Conservation (phyloP, 2,888 invertebrate genomes). For the Agrilus mali region DNA sequence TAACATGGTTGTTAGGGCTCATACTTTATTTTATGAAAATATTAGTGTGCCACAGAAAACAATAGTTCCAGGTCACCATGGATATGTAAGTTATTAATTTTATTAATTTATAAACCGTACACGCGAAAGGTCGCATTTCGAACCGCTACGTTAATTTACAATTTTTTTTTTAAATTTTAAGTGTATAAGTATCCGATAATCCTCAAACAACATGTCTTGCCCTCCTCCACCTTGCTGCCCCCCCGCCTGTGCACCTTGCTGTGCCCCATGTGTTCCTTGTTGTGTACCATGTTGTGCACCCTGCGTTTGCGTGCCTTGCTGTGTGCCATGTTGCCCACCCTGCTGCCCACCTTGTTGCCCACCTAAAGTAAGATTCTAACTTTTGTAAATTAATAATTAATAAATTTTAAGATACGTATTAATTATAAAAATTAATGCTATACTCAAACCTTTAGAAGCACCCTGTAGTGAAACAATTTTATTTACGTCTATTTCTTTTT, state of each 20-base stretch:
- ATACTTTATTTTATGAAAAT: no score
- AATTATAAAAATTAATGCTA: no score
- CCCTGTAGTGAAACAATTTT: no score
- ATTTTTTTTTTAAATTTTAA: constrained; percentile 6
- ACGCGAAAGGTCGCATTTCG: not conserved
- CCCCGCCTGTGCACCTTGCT: constrained; percentile 11
- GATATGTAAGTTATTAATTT: constrained; percentile 3
- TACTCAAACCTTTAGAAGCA: no score
- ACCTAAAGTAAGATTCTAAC: not conserved
- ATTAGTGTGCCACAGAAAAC: not conserved
- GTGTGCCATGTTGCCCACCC: constrained; percentile 11
- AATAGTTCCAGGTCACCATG: not conserved
- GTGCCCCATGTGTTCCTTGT: constrained; percentile 12
- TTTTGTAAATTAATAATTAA: no score
- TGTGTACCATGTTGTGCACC: constrained; percentile 13
- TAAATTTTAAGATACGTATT: no score
- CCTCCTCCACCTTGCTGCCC: constrained; percentile 11
- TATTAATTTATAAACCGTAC: constrained; percentile 4
- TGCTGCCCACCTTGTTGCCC: constrained; percentile 7
- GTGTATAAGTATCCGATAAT: not conserved
- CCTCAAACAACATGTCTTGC: constrained; percentile 12
- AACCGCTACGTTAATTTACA: constrained; percentile 1
- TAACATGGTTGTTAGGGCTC: no score
- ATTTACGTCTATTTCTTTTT: no score
- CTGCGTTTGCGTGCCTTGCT: constrained; percentile 10